These are phyloP conservation scores for Masticophis lateralis DNA, from an alignment of 2,797 vertebrate genomes.

Conservation along the genomic window DNA sequence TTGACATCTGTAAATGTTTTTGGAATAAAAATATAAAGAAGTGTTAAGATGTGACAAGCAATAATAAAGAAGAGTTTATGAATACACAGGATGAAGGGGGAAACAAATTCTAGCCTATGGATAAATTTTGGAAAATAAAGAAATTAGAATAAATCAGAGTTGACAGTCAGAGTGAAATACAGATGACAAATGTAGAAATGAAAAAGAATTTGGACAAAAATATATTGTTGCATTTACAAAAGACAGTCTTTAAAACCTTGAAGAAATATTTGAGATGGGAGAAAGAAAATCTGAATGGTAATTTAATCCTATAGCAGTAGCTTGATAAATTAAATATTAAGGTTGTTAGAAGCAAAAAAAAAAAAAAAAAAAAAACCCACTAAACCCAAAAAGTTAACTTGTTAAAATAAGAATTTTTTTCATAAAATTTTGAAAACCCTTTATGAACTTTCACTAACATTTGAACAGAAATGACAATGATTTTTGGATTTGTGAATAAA, in stretches of 20 bases:
- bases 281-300: not conserved
- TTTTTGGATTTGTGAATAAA: not conserved
- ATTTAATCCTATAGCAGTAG: not conserved
- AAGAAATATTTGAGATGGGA: not conserved
- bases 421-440: not conserved
- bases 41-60: not conserved
- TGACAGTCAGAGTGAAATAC: not conserved
- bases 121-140: not conserved
- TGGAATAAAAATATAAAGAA: not conserved
- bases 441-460: not conserved
- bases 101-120: not conserved
- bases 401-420: not conserved
- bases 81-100: not conserved
- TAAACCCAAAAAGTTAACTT: not conserved
- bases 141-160: not conserved
- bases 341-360: not conserved
- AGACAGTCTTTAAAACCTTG: not conserved
- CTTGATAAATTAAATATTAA: not conserved
- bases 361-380: not conserved
- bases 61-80: not conserved
- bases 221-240: not conserved
- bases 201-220: not conserved
- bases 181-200: not conserved
- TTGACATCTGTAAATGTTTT: not conserved
- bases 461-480: not conserved